Evolutionary conservation across 1,140 invertebrate genomes (phyloP).

Genomic region (Drosophila nannoptera): DNA sequence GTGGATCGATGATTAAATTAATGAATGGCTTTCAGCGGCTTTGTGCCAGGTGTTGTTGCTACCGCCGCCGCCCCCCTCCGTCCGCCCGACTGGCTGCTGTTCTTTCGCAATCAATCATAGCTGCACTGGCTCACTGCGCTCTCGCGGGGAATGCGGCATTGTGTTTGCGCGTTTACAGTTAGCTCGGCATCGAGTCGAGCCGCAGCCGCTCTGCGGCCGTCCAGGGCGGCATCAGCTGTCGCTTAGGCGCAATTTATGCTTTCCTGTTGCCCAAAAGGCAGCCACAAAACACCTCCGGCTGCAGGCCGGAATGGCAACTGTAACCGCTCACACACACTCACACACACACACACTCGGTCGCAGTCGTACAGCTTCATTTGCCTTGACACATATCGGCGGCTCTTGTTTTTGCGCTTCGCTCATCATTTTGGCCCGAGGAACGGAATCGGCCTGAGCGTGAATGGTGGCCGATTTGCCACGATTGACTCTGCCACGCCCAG

Average conservation of each 20-base stretch:
- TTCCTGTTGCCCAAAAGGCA: slow-evolving; percentile 67
- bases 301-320: slow-evolving; percentile 12
- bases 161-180: slow-evolving; percentile 53
- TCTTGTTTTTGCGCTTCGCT: slow-evolving; percentile 32
- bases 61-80: neutral
- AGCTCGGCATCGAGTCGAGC: slow-evolving; percentile 55
- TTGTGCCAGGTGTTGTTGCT: slow-evolving; percentile 20
- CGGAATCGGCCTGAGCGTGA: neutral
- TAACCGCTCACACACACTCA: neutral
- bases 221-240: slow-evolving; percentile 40
- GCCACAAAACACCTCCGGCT: slow-evolving; percentile 43
- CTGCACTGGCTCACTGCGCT: slow-evolving; percentile 39
- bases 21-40: slow-evolving; percentile 72
- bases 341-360: too few relatives aligned
- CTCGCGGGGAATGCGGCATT: slow-evolving; percentile 42
- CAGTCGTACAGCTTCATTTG: slow-evolving; percentile 47
- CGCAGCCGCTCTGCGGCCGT: slow-evolving; percentile 19
- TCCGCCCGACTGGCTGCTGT: neutral
- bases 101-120: slow-evolving; percentile 65
- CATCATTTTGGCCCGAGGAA: slow-evolving; percentile 32
- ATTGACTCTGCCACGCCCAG: slow-evolving; percentile 29
- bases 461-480: slow-evolving; percentile 31
- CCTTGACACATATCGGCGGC: slow-evolving; percentile 70
- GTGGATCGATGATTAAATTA: slow-evolving; percentile 76
- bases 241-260: slow-evolving; percentile 72